Evolutionary conservation across 2,888 invertebrate species (phyloP), one percentile per base, ranked within the genome.

Genomic region (Tachystola acroxantha): DNA sequence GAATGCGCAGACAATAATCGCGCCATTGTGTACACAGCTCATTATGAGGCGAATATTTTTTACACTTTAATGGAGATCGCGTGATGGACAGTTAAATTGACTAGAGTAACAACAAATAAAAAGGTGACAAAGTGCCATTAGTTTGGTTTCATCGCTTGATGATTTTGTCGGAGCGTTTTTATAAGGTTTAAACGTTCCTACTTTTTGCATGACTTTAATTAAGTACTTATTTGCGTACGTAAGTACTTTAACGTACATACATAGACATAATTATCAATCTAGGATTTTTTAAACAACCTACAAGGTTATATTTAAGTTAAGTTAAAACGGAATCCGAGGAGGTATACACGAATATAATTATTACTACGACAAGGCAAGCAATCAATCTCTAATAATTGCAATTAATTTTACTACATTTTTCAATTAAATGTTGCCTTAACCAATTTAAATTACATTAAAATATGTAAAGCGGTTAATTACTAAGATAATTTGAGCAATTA

Each of bases 1-100:
- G 52, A 52, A 50, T 43, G 34, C 32, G 26, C 41, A 38, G 40
- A 36, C 42, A 42, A 42, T 49, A 40, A 41, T 40, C 39, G 42
- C 29, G 30, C 42, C 33, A 40, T 42, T 43, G 27, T 29, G 36
- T 36, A 36, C 40, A 26, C 22, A 14, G 40, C 45, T 44, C 37
- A 41, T 45, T 45, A 44, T 37, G 27, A 13, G 29, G 39, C 36
- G 34, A 34, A 31, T 34, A 30, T 29, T 42, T 42, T 40, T 34
- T 37, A 22, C 20, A 25, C 32, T 37, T 38, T 48, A 46, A 44
- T 44, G 34, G 44, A 40, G 43, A 39, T 44, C 42, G 43, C 48
- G 43, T 48, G 45, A 46, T 41, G 42, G 45, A 36, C 42, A 16
- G 34, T 31, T 36, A 40, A 48, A 42, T 48, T 38, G 42, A 30